Evolutionary conservation across 2,113 vertebrate species (phyloP), one percentile per base, ranked within the genome.

Genomic region (Istiophorus platypterus): DNA sequence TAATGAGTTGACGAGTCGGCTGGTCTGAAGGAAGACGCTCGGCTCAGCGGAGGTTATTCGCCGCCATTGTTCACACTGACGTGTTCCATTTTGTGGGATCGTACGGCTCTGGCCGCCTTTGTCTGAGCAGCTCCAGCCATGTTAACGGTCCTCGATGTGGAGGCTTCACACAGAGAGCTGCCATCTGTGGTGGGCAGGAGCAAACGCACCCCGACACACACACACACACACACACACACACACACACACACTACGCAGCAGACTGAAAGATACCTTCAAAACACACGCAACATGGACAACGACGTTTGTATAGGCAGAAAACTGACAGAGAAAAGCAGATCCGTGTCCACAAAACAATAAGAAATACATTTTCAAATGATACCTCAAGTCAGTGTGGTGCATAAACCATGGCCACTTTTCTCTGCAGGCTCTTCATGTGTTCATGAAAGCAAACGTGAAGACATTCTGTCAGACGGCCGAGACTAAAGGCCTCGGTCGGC

Each of bases 141-240:
- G 61, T 45, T 62, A 14, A 67, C 63, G 22, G 64, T 51, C 67
- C 49, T 84, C 73, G 61, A n/a, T n/a, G 63, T 1, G 41, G 59
- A 61, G 73, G 37, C 37, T 74, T 70, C 78, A 81, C 77, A 73
- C 77, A 69, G 72, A 72, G 81, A 80, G 77, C 52, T 15, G 71
- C 85, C 85, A 81, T 87, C 85, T 87, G 85, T 78, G 73, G 34
- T 65, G 51, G 62, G 47, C 57, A 39, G 58, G 73, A 49, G 62
- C 77, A 80, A 42, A 79, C 65, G 41, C 47, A 49, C 47, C 18
- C 47, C 18, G 17, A 49, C 17, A 49, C 42, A 45, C 42, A 45
- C 11, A 15, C 42, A 49, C 47, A 49, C 18, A 20, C 45, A 49
- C 37, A 27, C 54, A 73, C 72, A 52, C 18, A 68, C 47, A 69